Conservation (phyloP, 2,113 vertebrate genomes). For the Barbus barbus region DNA sequence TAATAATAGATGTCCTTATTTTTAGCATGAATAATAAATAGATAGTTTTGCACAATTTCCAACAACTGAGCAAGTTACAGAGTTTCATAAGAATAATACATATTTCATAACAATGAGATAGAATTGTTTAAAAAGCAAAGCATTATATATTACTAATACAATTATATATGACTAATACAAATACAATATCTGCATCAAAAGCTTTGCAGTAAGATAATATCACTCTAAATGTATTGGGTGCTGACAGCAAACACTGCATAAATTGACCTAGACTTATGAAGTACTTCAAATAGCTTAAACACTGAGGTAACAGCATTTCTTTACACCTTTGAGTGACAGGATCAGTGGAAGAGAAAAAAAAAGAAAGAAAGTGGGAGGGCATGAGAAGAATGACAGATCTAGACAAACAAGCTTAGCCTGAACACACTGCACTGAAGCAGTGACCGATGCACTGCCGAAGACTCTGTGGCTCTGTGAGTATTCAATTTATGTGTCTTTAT, state of each 20-base stretch:
- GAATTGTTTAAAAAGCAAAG: background rate
- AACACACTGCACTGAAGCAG: conserved; percentile 24
- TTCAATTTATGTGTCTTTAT: background rate
- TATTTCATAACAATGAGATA: background rate
- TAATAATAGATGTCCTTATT: background rate
- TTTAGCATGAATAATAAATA: background rate
- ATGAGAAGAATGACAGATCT: conserved; percentile 26
- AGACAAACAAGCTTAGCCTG: conserved; percentile 42
- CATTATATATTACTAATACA: background rate
- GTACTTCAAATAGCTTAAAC: background rate
- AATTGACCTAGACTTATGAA: background rate
- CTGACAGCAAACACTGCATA: background rate
- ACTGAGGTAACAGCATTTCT: conserved; percentile 27
- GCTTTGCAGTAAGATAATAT: background rate
- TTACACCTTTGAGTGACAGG: background rate
- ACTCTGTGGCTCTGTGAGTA: background rate
- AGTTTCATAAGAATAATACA: background rate
- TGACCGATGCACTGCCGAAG: background rate
- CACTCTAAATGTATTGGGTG: background rate
- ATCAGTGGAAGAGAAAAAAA: background rate
- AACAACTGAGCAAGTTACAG: background rate
- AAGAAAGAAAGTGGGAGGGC: background rate
- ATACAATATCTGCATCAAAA: background rate
- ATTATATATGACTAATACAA: too few relatives aligned
- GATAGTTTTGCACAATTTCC: background rate